Conservation (phyloP, 2,113 vertebrate species). For the Urocitellus parryii region DNA sequence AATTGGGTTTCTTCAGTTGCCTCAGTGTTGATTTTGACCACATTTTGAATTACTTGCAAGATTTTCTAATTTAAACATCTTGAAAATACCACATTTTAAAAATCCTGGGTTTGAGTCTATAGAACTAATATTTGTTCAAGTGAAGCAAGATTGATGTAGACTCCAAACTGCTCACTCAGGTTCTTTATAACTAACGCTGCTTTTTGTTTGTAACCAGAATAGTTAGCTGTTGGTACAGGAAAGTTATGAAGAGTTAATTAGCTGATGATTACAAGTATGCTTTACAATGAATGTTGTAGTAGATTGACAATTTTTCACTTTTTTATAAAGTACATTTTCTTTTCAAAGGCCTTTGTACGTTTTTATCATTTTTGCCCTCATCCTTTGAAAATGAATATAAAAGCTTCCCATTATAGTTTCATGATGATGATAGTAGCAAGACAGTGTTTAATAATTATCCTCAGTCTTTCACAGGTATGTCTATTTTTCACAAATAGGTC, state of each 20-base stretch:
- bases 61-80: conserved; percentile 50
- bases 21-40: conserved; percentile 4
- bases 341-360: conserved; percentile 68
- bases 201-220: conserved; percentile 33
- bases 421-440: conserved; percentile 44
- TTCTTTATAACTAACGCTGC: neutral
- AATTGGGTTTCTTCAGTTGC: neutral
- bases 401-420: conserved; percentile 63
- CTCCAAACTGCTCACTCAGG: neutral
- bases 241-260: conserved; percentile 64
- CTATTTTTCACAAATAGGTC: conserved; percentile 55
- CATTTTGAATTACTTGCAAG: conserved; percentile 42
- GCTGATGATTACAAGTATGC: conserved; percentile 30
- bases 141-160: neutral
- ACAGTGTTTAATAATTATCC: conserved; percentile 67
- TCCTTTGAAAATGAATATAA: conserved; percentile 76
- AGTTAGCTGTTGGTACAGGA: conserved; percentile 11
- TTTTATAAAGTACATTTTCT: conserved; percentile 67
- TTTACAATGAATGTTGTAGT: conserved; percentile 63
- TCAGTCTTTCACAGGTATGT: conserved; percentile 50
- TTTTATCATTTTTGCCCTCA: conserved; percentile 65
- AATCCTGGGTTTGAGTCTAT: neutral
- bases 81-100: conserved; percentile 8
- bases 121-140: conserved; percentile 1
- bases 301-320: conserved; percentile 63